Conservation (phyloP, 2,797 vertebrate genomes). For the Epinephelus malabaricus region DNA sequence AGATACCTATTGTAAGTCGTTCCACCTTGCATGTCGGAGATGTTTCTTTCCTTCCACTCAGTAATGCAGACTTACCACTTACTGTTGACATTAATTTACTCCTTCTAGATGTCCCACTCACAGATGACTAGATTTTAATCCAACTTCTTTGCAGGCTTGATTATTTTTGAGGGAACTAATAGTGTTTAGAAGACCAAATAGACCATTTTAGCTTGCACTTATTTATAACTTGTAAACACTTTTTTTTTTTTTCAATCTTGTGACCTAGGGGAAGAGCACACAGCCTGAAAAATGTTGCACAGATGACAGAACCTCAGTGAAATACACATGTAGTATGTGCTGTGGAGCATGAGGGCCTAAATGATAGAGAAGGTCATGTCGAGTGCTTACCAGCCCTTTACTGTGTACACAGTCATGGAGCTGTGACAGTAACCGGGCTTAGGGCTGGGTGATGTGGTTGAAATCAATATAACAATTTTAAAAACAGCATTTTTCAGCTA, state of each 20-base stretch:
- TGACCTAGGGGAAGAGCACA: not conserved
- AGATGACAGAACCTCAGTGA: constrained; percentile 9
- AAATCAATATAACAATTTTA: constrained; percentile 6
- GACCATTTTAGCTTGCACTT: not conserved
- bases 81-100: not conserved
- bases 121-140: not conserved
- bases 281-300: not conserved
- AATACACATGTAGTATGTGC: constrained; percentile 2
- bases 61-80: too few relatives aligned
- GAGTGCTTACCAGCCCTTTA: not conserved
- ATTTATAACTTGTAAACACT: not conserved
- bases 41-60: not conserved
- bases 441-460: too few relatives aligned
- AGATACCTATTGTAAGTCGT: not conserved
- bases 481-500: not conserved
- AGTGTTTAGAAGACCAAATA: constrained; percentile 7
- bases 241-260: not conserved
- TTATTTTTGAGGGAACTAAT: not conserved
- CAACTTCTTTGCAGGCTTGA: too few relatives aligned
- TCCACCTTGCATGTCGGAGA: not conserved
- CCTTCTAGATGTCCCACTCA: not conserved
- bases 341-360: not conserved
- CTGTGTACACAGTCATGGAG: not conserved
- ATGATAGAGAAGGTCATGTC: not conserved
- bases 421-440: not conserved